Percentiles rank a stretch among this genome's conserved stretches.
phyloP scores from a whole-genome alignment of 2,888 invertebrate genomes.

The Agriopis aurantiaria region DNA sequence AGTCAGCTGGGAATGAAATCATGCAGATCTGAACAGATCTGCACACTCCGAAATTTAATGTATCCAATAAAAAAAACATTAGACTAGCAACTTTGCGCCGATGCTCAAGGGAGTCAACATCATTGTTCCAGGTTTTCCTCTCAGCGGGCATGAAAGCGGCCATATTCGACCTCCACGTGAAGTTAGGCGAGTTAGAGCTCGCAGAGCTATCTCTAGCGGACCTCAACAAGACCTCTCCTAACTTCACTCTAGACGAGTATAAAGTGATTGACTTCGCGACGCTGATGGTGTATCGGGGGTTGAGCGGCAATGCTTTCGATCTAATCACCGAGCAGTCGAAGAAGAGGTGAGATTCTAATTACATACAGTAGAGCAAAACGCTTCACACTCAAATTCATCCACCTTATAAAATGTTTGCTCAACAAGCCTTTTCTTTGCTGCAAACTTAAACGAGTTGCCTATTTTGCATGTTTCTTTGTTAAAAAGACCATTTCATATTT shows the following conservation, averaged over 20 bases:
- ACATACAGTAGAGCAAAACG: neutral
- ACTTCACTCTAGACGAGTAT: constrained; percentile 88
- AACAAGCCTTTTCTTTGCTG: too few species aligned
- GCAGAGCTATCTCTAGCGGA: constrained; percentile 84
- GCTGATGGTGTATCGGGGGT: constrained; percentile 82
- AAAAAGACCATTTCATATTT: neutral
- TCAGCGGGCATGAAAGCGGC: constrained; percentile 89
- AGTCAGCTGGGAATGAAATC: too few species aligned
- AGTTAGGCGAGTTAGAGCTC: constrained; percentile 81
- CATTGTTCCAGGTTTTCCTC: constrained; percentile 71
- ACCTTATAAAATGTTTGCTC: too few species aligned
- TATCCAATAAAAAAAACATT: too few species aligned
- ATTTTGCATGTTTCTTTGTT: neutral
- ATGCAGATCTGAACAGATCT: too few species aligned
- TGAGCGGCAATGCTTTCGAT: constrained; percentile 73
- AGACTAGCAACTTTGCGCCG: too few species aligned
- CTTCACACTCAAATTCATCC: too few species aligned
- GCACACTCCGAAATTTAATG: too few species aligned
- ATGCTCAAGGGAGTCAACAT: too few species aligned
- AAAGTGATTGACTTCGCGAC: constrained; percentile 89
- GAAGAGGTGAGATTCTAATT: constrained; percentile 60
- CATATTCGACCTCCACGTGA: constrained; percentile 87
- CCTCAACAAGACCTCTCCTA: constrained; percentile 81
- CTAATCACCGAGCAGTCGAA: constrained; percentile 83
- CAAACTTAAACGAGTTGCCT: neutral